phyloP scores from a whole-genome alignment of 2,888 invertebrate species.

The Leptinotarsa peninsularis region DNA sequence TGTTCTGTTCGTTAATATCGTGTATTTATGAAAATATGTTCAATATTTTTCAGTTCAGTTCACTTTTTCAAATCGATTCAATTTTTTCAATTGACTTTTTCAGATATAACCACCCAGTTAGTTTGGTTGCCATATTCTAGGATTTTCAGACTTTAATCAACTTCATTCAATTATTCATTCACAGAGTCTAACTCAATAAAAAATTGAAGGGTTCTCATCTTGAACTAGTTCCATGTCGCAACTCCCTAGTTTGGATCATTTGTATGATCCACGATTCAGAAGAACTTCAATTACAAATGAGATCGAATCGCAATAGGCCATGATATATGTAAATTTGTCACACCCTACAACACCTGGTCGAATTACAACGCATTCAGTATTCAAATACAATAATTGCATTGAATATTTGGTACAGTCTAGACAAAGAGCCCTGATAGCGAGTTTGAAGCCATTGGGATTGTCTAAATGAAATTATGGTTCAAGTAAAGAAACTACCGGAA shows the following conservation, averaged over 20 bases:
- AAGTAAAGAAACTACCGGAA: too few species aligned
- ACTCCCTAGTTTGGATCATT: neutral
- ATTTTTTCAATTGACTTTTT: too few species aligned
- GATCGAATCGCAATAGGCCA: conserved; percentile 46
- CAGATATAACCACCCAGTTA: too few species aligned
- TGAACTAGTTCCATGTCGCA: neutral
- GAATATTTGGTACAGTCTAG: neutral
- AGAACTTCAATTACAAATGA: neutral
- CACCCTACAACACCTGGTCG: conserved; percentile 44
- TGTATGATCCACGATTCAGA: neutral
- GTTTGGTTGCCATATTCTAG: too few species aligned
- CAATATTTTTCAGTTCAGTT: too few species aligned
- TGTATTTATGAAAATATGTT: too few species aligned
- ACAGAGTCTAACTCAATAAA: too few species aligned
- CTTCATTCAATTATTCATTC: too few species aligned
- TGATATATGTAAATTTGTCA: conserved; percentile 31
- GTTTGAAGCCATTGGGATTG: neutral
- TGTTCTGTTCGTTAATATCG: too few species aligned
- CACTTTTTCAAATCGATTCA: too few species aligned
- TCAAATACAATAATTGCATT: conserved; percentile 6
- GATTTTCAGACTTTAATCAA: too few species aligned
- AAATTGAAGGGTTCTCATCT: neutral
- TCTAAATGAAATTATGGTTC: too few species aligned
- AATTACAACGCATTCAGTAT: conserved; percentile 36
- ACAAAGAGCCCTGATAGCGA: neutral